Conservation (phyloP, 2,113 vertebrate genomes). For the Seriola rivoliana region DNA sequence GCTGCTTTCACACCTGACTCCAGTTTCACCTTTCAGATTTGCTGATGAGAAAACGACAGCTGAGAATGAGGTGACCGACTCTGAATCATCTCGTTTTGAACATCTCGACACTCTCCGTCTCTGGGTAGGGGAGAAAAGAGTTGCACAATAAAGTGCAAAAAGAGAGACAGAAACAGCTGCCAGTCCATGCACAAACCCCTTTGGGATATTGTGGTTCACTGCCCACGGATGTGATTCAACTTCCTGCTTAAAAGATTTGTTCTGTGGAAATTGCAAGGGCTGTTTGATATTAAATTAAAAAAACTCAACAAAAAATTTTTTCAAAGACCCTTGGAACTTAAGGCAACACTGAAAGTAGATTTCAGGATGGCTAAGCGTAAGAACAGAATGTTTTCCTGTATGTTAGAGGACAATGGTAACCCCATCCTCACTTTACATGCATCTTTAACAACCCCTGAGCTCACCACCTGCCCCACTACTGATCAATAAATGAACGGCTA, state of each 20-base stretch:
- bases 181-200: conserved; percentile 38
- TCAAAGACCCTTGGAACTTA: neutral
- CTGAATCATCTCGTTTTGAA: conserved; percentile 70
- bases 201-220: conserved; percentile 56
- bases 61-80: conserved; percentile 70
- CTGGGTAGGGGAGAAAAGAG: neutral
- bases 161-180: conserved; percentile 77
- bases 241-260: conserved; percentile 42
- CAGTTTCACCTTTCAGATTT: conserved; percentile 23
- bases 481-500: conserved; percentile 69
- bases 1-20: conserved; percentile 48
- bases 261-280: neutral
- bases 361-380: neutral
- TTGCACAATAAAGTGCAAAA: conserved; percentile 29
- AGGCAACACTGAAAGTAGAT: neutral
- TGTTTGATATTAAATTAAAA: neutral
- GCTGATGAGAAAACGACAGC: conserved; percentile 68
- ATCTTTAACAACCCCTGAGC: conserved; percentile 68
- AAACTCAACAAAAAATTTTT: neutral
- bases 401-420: conserved; percentile 42
- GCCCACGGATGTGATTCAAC: conserved; percentile 59
- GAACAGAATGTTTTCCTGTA: neutral
- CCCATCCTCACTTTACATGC: conserved; percentile 51
- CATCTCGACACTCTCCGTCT: conserved; percentile 32
- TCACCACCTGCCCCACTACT: conserved; percentile 60